Conservation (phyloP, 1,140 invertebrate genomes). For the Dinoponera quadriceps region DNA sequence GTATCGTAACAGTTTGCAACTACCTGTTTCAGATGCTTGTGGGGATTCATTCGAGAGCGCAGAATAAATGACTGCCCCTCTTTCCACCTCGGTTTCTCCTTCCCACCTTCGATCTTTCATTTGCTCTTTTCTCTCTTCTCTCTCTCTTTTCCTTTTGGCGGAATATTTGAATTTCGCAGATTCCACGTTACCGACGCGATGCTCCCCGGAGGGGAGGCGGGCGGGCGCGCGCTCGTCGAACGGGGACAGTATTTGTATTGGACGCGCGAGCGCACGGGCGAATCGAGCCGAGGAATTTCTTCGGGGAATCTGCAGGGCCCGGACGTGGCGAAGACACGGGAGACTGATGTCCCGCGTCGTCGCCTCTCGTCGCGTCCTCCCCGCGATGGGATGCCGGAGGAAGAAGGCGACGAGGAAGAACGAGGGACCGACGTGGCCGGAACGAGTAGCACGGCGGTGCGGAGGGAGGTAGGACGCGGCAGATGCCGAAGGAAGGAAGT, state of each 20-base stretch:
- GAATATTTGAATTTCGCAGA: slow-evolving; percentile 78
- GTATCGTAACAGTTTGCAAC: slow-evolving; percentile 55
- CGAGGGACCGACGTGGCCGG: neutral
- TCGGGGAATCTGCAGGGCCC: slow-evolving; percentile 73
- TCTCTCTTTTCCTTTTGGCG: slow-evolving; percentile 4
- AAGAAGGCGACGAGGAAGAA: slow-evolving; percentile 22
- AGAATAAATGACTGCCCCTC: slow-evolving; percentile 46
- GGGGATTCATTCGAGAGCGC: slow-evolving; percentile 55
- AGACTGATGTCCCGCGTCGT: slow-evolving; percentile 75
- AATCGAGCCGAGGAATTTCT: slow-evolving; percentile 80
- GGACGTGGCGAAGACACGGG: slow-evolving; percentile 75
- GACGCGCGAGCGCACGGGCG: slow-evolving; percentile 62
- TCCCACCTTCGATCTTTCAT: slow-evolving; percentile 10
- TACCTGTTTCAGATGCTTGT: slow-evolving; percentile 51
- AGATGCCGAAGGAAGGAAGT: slow-evolving; percentile 52
- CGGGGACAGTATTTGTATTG: slow-evolving; percentile 77
- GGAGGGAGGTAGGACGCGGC: slow-evolving; percentile 20
- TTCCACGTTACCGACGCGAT: slow-evolving; percentile 66
- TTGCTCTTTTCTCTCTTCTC: slow-evolving; percentile 33
- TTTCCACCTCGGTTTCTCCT: neutral
- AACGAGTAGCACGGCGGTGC: neutral
- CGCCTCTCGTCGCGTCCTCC: slow-evolving; percentile 56
- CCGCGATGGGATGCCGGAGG: slow-evolving; percentile 47
- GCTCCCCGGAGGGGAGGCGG: slow-evolving; percentile 30
- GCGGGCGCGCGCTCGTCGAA: slow-evolving; percentile 57